Conservation (phyloP, 2,797 vertebrate genomes). For the Schizopygopsis pylzovi region DNA sequence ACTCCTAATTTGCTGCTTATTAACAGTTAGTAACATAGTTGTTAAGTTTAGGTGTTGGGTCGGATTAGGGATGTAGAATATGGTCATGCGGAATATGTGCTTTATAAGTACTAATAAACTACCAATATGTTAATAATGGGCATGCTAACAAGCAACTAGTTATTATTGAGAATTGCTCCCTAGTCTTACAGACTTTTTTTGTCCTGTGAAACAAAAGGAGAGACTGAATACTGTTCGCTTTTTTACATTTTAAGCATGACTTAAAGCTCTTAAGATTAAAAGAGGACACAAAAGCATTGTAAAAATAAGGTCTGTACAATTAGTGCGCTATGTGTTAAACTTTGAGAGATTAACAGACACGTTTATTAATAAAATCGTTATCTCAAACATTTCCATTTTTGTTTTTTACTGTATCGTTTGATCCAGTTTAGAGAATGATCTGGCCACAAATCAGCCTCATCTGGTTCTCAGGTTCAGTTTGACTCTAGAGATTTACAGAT, state of each 20-base stretch:
- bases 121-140: too few relatives aligned
- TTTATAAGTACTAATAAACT: too few relatives aligned
- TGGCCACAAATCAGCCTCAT: not conserved
- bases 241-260: not conserved
- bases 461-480: not conserved
- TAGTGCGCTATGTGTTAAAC: too few relatives aligned
- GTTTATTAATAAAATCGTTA: not conserved
- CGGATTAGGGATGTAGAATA: too few relatives aligned
- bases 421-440: not conserved
- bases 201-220: not conserved
- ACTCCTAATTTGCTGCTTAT: too few relatives aligned
- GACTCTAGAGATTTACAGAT: not conserved
- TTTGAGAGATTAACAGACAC: not conserved
- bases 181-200: not conserved
- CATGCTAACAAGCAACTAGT: too few relatives aligned
- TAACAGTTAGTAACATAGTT: too few relatives aligned
- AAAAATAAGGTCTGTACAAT: not conserved
- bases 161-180: too few relatives aligned
- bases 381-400: not conserved
- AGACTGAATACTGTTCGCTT: not conserved
- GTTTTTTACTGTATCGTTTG: not conserved
- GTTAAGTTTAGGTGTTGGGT: too few relatives aligned
- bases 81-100: too few relatives aligned
- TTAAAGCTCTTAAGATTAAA: not conserved
- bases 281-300: not conserved